Conservation (phyloP, 2,888 invertebrate genomes). For the Clistopyga incitator region DNA sequence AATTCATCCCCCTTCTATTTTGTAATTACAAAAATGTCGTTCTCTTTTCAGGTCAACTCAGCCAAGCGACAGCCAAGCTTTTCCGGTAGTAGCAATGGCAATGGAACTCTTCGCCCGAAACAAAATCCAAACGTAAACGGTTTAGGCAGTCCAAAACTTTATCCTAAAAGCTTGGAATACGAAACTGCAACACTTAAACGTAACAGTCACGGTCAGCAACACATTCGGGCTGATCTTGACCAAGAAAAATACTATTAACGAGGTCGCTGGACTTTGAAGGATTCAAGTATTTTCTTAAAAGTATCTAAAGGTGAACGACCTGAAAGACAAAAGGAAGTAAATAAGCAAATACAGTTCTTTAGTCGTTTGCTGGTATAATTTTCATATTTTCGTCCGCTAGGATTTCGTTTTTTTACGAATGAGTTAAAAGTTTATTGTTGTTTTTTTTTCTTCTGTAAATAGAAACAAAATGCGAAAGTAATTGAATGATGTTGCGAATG, state of each 20-base stretch:
- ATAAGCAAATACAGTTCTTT: no score
- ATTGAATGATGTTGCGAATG: constrained; percentile 5
- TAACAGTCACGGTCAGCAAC: constrained; percentile 88
- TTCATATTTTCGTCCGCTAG: constrained; percentile 14
- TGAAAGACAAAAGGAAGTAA: no score
- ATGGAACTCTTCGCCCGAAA: constrained; percentile 85
- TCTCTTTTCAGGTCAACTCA: constrained; percentile 75
- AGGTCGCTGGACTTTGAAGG: constrained; percentile 12
- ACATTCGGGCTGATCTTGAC: constrained; percentile 87
- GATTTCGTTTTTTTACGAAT: constrained; percentile 64
- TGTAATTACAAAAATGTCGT: neutral
- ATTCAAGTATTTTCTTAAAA: constrained; percentile 2
- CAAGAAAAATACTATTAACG: constrained; percentile 89
- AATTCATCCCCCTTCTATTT: neutral
- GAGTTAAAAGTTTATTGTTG: constrained; percentile 73
- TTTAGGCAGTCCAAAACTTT: constrained; percentile 88
- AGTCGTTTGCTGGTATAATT: neutral
- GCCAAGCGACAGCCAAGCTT: constrained; percentile 90
- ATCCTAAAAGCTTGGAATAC: constrained; percentile 90
- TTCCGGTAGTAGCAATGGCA: constrained; percentile 86
- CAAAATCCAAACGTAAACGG: constrained; percentile 85
- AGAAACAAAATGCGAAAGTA: constrained; percentile 41
- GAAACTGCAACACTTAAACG: constrained; percentile 91
- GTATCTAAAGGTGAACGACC: constrained; percentile 3
- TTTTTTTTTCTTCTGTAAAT: constrained; percentile 70